Conservation (phyloP, 1,140 invertebrate species). For the Anastrepha ludens region DNA sequence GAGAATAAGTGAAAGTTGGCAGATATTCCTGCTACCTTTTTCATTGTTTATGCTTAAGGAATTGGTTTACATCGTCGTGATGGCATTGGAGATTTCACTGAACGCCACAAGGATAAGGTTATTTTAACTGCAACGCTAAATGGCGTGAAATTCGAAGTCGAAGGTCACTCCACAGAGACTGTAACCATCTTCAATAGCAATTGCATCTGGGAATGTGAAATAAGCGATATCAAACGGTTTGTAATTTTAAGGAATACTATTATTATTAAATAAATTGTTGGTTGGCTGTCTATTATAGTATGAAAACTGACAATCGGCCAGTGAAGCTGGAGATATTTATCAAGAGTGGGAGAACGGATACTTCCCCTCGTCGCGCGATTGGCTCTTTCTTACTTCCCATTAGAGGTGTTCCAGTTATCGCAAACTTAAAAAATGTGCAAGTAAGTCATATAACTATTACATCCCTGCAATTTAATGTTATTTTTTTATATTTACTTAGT, state of each 20-base stretch:
- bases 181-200: slow-evolving; percentile 69
- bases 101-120: slow-evolving; percentile 58
- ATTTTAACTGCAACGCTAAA: slow-evolving; percentile 66
- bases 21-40: background rate
- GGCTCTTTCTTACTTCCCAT: slow-evolving; percentile 65
- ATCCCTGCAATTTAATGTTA: background rate
- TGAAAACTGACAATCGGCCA: slow-evolving; percentile 69
- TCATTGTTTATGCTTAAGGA: slow-evolving; percentile 54
- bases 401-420: slow-evolving; percentile 64
- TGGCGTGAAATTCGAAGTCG: slow-evolving; percentile 67
- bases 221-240: slow-evolving; percentile 65
- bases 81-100: slow-evolving; percentile 58
- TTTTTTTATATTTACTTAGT: slow-evolving; percentile 47
- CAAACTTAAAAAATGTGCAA: slow-evolving; percentile 7
- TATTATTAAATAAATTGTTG: slow-evolving; percentile 9
- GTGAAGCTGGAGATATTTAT: slow-evolving; percentile 65
- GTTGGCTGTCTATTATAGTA: slow-evolving; percentile 24
- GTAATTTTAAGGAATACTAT: background rate
- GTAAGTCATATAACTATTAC: slow-evolving; percentile 56
- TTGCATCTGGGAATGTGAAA: slow-evolving; percentile 70
- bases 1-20: background rate
- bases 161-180: slow-evolving; percentile 62
- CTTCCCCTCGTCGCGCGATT: slow-evolving; percentile 58
- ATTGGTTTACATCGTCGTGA: slow-evolving; percentile 64
- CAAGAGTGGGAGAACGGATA: slow-evolving; percentile 45